Base-by-base conservation (phyloP, 1,140 invertebrate species). In the Hydropsyche tenuis region DNA sequence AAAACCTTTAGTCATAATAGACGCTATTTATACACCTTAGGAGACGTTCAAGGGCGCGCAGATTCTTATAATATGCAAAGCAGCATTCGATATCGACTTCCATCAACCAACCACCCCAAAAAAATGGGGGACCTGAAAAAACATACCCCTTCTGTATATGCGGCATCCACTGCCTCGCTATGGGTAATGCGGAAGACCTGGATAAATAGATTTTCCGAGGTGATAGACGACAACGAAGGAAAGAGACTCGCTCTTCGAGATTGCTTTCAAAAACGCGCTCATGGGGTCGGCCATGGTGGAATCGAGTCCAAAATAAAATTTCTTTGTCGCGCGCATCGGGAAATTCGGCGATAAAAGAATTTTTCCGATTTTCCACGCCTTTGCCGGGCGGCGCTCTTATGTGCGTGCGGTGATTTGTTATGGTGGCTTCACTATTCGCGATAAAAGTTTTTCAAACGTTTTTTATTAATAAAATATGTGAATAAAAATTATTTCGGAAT, bases 131-230 rank as follows among this genome's bases (percentile, higher is more conserved):
- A 37, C 3, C 9, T 3, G 30, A 37, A 37, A 37, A 37, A 37
- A 37, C 3, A 37, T 9, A 4, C 9, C 9, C 9, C 30, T 4
- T 37, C 3, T 37, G 9, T 37, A 37, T 37, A 37, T 37, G 9
- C 9, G 9, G 9, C 9, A 37, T 37, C 3, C 30, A 9, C 3
- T 37, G 30, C 30, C 9, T 37, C 30, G 30, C 3, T 4, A 12
- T 25, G 25, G 56, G 56, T 60, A 60, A 60, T 60, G 56, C 56
- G 56, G 56, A 60, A 53, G 23, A 60, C 56, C 56, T 14, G 56
- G 56, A 60, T 60, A 60, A 60, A 60, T 60, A 60, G 56, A 60
- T 60, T 60, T 60, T 60, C 23, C 23, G 56, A 60, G 56, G 56
- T 60, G 56, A 60, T 60, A 60, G 56, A 60, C 56, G 56, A 60